Percentiles rank a stretch among this genome's conserved stretches.
Conservation (phyloP, 1,140 invertebrate species). For the Helicoverpa armigera region DNA sequence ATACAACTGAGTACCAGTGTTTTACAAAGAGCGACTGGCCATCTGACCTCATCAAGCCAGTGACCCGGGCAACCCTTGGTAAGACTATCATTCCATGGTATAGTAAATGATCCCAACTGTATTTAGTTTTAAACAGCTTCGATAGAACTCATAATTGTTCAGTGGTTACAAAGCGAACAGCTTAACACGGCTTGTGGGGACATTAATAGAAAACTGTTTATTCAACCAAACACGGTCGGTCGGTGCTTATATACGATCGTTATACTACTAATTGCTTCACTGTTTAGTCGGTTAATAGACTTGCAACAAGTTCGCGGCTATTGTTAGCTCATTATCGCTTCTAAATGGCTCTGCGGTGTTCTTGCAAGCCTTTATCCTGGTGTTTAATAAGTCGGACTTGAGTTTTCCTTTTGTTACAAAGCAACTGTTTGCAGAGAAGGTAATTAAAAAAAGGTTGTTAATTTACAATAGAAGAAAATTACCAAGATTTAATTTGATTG, state of each 20-base stretch:
- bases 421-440: not conserved
- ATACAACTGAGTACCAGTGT: no score
- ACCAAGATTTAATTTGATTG: no score
- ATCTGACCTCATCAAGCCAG: no score
- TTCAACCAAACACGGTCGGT: slow-evolving; percentile 20
- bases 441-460: not conserved
- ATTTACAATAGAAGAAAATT: not conserved
- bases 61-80: no score
- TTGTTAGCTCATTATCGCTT: slow-evolving; percentile 44
- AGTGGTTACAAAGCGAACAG: slow-evolving; percentile 8
- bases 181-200: slow-evolving; percentile 20
- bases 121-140: slow-evolving; percentile 3
- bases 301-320: slow-evolving; percentile 36
- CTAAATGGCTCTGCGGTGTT: not conserved
- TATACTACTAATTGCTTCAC: slow-evolving; percentile 32
- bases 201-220: slow-evolving; percentile 34
- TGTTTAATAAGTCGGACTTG: not conserved
- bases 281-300: slow-evolving; percentile 36
- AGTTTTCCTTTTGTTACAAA: not conserved
- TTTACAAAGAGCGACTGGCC: no score
- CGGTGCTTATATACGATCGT: slow-evolving; percentile 17
- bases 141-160: slow-evolving; percentile 16
- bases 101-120: not conserved
- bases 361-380: slow-evolving; percentile 13
- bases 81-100: not conserved